These are phyloP conservation scores for Odocoileus hemionus DNA, from an alignment of 2,113 vertebrate species.

Conservation along the genomic window DNA sequence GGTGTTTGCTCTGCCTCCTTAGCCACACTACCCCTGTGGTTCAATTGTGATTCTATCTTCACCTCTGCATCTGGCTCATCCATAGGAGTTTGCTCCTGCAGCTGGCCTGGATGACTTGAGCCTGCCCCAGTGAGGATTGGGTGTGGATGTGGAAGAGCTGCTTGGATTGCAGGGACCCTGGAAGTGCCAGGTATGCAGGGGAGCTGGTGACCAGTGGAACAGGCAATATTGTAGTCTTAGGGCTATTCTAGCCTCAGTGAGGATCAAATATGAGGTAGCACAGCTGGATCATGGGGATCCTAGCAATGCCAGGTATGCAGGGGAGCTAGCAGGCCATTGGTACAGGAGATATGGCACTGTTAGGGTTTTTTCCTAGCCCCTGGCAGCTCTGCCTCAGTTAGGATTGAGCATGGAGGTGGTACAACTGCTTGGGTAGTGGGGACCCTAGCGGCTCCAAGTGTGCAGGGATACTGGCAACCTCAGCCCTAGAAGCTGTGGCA, in stretches of 20 bases:
- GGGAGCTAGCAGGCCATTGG: background rate
- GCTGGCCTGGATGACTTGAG: background rate
- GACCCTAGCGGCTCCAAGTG: background rate
- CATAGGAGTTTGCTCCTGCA: fast-evolving
- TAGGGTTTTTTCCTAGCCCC: background rate
- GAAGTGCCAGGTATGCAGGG: background rate
- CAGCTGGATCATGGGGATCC: background rate
- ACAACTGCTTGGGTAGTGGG: background rate
- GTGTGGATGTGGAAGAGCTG: background rate
- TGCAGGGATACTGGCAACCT: background rate
- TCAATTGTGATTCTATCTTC: background rate
- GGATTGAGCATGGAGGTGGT: background rate
- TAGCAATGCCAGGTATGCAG: background rate
- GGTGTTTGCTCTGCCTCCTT: background rate
- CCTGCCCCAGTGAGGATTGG: background rate
- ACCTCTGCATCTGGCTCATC: background rate
- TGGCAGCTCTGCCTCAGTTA: background rate
- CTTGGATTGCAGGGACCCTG: background rate
- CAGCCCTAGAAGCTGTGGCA: background rate
- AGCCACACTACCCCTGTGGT: background rate
- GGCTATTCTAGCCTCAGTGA: background rate
- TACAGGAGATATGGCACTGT: background rate
- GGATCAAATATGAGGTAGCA: background rate
- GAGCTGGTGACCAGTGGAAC: background rate
- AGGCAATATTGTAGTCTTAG: background rate